These are phyloP conservation scores for Aythya baeri DNA, from an alignment of 2,113 vertebrate species.

Conservation along the genomic window DNA sequence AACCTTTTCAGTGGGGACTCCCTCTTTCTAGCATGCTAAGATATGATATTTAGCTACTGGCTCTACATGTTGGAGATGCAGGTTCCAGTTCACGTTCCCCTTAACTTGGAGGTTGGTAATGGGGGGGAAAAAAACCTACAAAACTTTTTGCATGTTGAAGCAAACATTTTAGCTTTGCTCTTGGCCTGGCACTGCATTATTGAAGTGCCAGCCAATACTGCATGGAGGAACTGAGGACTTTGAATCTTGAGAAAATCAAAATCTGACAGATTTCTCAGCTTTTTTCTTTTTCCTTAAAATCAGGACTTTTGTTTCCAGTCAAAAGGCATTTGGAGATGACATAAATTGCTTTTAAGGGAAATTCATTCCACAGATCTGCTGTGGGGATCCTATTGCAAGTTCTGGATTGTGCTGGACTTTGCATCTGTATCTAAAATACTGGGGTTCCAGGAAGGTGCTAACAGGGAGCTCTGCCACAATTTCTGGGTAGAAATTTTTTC, in stretches of 20 bases:
- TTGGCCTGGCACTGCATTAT: neutral
- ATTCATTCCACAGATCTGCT: neutral
- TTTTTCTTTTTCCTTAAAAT: neutral
- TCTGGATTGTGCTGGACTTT: neutral
- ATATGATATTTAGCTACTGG: neutral
- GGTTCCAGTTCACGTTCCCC: neutral
- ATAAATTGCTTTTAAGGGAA: neutral
- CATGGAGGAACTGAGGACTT: neutral
- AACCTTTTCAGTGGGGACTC: neutral
- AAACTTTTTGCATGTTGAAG: rapidly evolving
- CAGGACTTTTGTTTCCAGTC: neutral
- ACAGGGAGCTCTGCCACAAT: rapidly evolving
- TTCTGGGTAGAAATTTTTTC: neutral
- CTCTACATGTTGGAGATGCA: neutral
- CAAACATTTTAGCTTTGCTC: neutral
- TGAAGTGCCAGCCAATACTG: neutral
- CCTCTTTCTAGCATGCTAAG: rapidly evolving
- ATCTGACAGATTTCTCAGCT: neutral
- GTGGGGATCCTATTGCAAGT: neutral
- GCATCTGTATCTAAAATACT: neutral
- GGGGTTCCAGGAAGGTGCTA: neutral
- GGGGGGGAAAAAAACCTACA: neutral
- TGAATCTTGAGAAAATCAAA: neutral
- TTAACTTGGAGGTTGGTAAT: neutral
- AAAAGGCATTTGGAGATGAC: neutral